Evolutionary conservation across 2,888 invertebrate genomes (phyloP).

Genomic region (Sicus ferrugineus): DNA sequence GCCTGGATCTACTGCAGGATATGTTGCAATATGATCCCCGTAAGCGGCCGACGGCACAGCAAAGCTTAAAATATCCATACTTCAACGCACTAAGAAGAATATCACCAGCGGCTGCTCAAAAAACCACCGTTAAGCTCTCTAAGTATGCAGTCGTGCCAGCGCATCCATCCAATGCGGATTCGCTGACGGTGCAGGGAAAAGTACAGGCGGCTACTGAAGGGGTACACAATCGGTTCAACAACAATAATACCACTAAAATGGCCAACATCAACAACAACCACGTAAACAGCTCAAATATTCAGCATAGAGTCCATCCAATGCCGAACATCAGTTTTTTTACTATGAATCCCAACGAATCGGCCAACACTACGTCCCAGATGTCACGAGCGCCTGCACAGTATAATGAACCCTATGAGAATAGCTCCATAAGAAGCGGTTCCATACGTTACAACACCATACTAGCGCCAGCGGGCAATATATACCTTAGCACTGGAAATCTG

Average conservation of each 20-base stretch:
- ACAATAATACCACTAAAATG: slow-evolving; percentile 44
- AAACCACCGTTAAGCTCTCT: slow-evolving; percentile 53
- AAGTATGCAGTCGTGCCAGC: slow-evolving; percentile 48
- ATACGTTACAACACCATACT: slow-evolving; percentile 48
- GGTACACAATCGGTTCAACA: slow-evolving; percentile 41
- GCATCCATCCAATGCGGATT: slow-evolving; percentile 54
- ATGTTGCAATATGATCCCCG: slow-evolving; percentile 92
- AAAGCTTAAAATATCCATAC: slow-evolving; percentile 77
- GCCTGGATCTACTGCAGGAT: slow-evolving; percentile 83
- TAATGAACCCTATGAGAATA: slow-evolving; percentile 39
- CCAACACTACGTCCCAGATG: slow-evolving; percentile 12
- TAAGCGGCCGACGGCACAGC: slow-evolving; percentile 89
- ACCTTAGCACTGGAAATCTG: slow-evolving; percentile 42
- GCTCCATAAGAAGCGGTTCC: slow-evolving; percentile 46
- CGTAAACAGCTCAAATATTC: slow-evolving; percentile 17
- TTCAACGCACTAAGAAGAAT: slow-evolving; percentile 62
- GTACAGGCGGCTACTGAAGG: slow-evolving; percentile 52
- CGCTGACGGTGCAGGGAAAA: slow-evolving; percentile 60
- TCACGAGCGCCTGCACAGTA: slow-evolving; percentile 9
- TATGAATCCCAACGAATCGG: slow-evolving; percentile 45
- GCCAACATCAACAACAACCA: slow-evolving; percentile 38
- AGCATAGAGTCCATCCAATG: slow-evolving; percentile 43
- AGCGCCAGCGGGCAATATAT: slow-evolving; percentile 46
- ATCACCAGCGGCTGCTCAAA: slow-evolving; percentile 58
- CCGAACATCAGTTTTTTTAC: slow-evolving; percentile 54